Base-by-base conservation (phyloP, 2,888 invertebrate genomes). In the Ormyrus thymus region DNA sequence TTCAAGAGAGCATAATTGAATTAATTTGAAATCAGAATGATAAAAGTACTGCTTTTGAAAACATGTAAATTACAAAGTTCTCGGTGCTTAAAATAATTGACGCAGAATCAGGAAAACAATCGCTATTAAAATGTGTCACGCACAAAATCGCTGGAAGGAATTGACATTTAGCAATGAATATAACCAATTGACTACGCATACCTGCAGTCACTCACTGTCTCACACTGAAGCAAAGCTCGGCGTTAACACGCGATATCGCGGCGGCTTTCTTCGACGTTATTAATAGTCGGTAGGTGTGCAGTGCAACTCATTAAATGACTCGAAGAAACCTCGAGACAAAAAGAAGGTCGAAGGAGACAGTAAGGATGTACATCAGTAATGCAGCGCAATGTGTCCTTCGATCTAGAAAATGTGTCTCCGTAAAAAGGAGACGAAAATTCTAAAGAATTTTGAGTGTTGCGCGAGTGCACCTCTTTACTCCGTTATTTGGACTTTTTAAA, bases 241-340 rank as follows among this genome's bases (percentile, higher is more conserved):
- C 80, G 82, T 84, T 82, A 84, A 83, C 82, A 81, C 82, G 83
- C 84, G 83, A 82, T 84, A 82, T 83, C 82, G 81, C 81, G 82
- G 83, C 81, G 82, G 84, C 83, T 84, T 86, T 68, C 84, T 83
- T 83, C 86, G 83, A 83, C 81, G 84, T 87, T 86, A 87, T 87
- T 87, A 86, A 87, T 87, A 86, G 85, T 78, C 85, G 83, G 85
- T 85, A 84, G 86, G 85, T 86, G 86, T 86, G 85, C 84, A 80
- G 82, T 80, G 83, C 83, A 84, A 84, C 82, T 83, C 83, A 84
- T 83, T 82, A 84, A 81, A 78, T 64, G 80, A 75, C 71, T 68
- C 73, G 72, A 75, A 64, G 53, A 51, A 29, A 48, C 68, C 45
- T 55, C 9, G 13, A 58, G 15, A 51, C 29, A 29, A 43, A 64